A percentile compares a stretch with the other conserved stretches of the same genome.
Conservation (phyloP, 2,797 vertebrate species). For the Thamnophis elegans region DNA sequence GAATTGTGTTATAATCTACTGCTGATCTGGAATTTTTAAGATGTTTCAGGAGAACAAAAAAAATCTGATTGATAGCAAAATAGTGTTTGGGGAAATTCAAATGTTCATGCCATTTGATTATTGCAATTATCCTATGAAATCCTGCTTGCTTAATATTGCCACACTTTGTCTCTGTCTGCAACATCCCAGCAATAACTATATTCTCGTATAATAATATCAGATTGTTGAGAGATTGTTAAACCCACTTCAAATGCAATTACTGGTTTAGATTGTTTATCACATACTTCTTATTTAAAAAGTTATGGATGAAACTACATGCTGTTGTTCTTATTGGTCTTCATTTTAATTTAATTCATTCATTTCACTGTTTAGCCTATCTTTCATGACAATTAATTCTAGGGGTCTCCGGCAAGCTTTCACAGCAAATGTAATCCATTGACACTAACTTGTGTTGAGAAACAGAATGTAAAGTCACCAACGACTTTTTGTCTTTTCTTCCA, state of each 20-base stretch:
- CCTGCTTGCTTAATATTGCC: background rate
- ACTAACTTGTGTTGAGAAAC: background rate
- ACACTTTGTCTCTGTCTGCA: background rate
- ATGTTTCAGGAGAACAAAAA: background rate
- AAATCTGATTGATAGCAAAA: background rate
- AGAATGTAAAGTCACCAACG: background rate
- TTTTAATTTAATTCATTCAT: background rate
- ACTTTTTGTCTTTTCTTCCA: background rate
- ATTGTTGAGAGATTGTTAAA: background rate
- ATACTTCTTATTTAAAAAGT: background rate
- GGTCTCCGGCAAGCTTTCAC: background rate
- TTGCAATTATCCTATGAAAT: background rate
- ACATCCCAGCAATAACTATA: background rate
- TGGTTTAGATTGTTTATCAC: background rate
- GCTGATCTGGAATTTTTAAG: background rate
- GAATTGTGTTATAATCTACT: background rate
- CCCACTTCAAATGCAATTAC: background rate
- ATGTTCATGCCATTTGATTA: background rate
- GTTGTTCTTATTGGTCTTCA: background rate
- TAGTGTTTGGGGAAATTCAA: background rate
- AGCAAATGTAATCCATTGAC: background rate
- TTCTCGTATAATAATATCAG: background rate
- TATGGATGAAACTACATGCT: background rate
- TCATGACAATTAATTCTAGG: background rate
- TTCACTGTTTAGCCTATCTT: background rate